Evolutionary conservation across 1,140 invertebrate species (phyloP).

Genomic region (Microplitis mediator): DNA sequence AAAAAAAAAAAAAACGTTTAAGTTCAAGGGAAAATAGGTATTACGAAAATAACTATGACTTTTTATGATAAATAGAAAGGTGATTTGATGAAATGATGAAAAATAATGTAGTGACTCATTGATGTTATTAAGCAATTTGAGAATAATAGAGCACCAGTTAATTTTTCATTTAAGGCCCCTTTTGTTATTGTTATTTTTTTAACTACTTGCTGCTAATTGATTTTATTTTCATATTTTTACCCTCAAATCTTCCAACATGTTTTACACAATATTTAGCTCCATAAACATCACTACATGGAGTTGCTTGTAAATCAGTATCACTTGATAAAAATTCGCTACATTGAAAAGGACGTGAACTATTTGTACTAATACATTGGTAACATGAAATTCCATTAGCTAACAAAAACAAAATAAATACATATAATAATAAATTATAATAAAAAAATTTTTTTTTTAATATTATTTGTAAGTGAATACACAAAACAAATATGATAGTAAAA

Average conservation of each 20-base stretch:
- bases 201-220: constrained; percentile 22
- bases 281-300: constrained; percentile 79
- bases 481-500: no score
- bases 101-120: no score
- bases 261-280: constrained; percentile 87
- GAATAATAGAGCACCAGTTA: no score
- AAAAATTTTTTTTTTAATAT: not conserved
- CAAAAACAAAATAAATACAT: constrained; percentile 39
- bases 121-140: no score
- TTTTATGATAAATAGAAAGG: no score
- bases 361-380: constrained; percentile 87
- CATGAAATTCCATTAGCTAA: constrained; percentile 76
- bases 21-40: no score
- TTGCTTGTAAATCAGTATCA: constrained; percentile 71
- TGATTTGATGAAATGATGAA: no score
- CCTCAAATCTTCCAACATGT: constrained; percentile 81
- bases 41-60: no score
- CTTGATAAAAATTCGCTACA: constrained; percentile 85
- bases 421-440: constrained; percentile 25
- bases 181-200: not conserved
- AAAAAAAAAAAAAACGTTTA: no score
- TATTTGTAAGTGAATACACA: not conserved
- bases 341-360: constrained; percentile 78
- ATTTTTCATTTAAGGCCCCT: not conserved
- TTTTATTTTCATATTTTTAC: constrained; percentile 6